These are phyloP conservation scores for Danionella cerebrum DNA, from an alignment of 2,113 vertebrate genomes.

Conservation along the genomic window DNA sequence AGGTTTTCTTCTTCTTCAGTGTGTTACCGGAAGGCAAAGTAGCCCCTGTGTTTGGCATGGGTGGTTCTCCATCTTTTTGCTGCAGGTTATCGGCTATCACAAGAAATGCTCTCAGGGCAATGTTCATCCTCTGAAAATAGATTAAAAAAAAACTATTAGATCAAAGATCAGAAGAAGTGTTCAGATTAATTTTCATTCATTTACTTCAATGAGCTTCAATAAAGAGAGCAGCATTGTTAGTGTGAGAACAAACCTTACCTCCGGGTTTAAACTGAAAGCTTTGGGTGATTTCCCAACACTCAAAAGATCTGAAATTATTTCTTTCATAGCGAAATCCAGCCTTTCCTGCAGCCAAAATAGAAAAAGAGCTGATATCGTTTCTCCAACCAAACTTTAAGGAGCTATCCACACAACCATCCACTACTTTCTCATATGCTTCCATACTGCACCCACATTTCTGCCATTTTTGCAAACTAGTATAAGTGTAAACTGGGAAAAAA, in stretches of 20 bases:
- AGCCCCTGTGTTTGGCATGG: conserved; percentile 98
- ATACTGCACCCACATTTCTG: too few species aligned
- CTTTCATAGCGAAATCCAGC: conserved; percentile 98
- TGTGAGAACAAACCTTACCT: conserved; percentile 67
- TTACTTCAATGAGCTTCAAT: neutral
- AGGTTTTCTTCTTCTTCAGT: conserved; percentile 94
- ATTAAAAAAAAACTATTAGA: neutral
- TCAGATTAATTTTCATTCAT: neutral
- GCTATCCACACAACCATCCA: too few species aligned
- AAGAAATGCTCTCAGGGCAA: conserved; percentile 91
- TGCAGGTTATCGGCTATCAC: conserved; percentile 96
- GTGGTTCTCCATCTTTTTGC: conserved; percentile 95
- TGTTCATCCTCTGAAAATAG: conserved; percentile 89
- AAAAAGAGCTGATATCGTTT: neutral
- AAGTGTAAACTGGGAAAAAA: too few species aligned
- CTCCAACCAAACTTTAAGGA: too few species aligned
- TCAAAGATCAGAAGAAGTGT: neutral
- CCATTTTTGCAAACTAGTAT: too few species aligned
- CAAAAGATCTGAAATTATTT: conserved; percentile 97
- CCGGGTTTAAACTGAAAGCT: conserved; percentile 97
- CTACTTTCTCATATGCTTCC: too few species aligned
- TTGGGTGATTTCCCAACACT: conserved; percentile 95
- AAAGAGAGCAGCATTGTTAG: neutral
- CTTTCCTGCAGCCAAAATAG: conserved; percentile 71
- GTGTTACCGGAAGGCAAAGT: conserved; percentile 96